phyloP scores from a whole-genome alignment of 2,888 invertebrate genomes.

The Stenichneumon culpator region DNA sequence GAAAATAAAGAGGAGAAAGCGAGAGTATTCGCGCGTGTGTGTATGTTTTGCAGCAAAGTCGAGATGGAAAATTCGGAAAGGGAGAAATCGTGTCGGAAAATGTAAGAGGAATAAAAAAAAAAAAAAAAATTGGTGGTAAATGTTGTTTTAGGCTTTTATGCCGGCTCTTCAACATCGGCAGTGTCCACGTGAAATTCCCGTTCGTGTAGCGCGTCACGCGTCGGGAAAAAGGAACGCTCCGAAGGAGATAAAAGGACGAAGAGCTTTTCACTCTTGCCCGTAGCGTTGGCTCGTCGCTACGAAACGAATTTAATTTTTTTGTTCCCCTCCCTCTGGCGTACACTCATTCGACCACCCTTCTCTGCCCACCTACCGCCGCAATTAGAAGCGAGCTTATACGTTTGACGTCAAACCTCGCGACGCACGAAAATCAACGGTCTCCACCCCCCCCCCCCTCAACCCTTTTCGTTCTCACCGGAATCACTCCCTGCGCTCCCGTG shows the following conservation, averaged over 20 bases:
- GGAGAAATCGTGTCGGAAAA: constrained; percentile 9
- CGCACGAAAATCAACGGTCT: constrained; percentile 70
- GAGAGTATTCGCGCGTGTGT: constrained; percentile 26
- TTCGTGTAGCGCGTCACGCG: constrained; percentile 44
- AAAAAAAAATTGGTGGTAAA: constrained; percentile 68
- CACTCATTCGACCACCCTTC: constrained; percentile 40
- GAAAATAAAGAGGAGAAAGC: constrained; percentile 33
- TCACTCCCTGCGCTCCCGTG: constrained; percentile 50
- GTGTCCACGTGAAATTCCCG: constrained; percentile 62
- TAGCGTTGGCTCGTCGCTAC: constrained; percentile 60
- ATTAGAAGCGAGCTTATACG: constrained; percentile 72
- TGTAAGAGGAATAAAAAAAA: constrained; percentile 32
- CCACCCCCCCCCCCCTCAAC: constrained; percentile 40
- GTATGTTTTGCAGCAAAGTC: constrained; percentile 45
- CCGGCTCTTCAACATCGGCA: constrained; percentile 49
- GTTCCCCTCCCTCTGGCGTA: constrained; percentile 30
- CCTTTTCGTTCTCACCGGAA: constrained; percentile 17
- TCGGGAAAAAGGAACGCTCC: constrained; percentile 52
- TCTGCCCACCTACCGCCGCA: constrained; percentile 66
- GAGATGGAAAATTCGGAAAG: constrained; percentile 54
- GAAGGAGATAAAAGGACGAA: constrained; percentile 41
- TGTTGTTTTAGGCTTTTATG: constrained; percentile 78
- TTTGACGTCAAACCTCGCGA: constrained; percentile 68
- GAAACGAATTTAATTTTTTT: constrained; percentile 71
- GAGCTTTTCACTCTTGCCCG: constrained; percentile 41